Conservation (phyloP, 2,797 vertebrate genomes). For the Astyanax mexicanus region DNA sequence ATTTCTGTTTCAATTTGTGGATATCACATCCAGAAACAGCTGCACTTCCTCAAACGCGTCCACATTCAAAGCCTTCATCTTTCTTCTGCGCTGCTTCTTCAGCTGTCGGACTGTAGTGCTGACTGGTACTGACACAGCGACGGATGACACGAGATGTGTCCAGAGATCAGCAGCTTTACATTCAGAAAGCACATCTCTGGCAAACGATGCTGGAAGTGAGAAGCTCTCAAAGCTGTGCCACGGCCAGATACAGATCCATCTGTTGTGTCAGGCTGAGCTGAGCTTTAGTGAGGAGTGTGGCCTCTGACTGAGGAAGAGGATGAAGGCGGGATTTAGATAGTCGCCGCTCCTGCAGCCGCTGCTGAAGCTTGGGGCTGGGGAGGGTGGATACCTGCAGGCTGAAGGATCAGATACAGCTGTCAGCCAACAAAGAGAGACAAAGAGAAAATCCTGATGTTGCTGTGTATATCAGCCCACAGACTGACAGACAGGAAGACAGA, state of each 20-base stretch:
- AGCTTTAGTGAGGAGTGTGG: constrained; percentile 68
- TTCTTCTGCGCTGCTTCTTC: not conserved
- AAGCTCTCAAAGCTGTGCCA: constrained; percentile 61
- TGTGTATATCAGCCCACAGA: constrained; percentile 70
- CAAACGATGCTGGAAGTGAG: constrained; percentile 20
- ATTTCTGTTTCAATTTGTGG: no score
- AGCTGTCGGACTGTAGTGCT: not conserved
- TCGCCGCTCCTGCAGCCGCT: constrained; percentile 75
- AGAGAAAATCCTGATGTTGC: constrained; percentile 45
- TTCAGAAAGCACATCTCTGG: constrained; percentile 14
- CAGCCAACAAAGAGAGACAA: constrained; percentile 71
- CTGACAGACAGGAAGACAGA: constrained; percentile 34
- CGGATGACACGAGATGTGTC: constrained; percentile 34
- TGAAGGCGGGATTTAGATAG: constrained; percentile 79
- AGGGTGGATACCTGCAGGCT: constrained; percentile 75
- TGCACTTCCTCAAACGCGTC: not conserved
- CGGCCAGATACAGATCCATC: constrained; percentile 61
- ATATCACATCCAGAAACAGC: not conserved
- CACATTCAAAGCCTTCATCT: not conserved
- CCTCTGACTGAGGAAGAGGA: constrained; percentile 62
- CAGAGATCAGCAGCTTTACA: constrained; percentile 50
- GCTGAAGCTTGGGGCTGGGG: constrained; percentile 60
- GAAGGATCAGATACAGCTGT: constrained; percentile 82
- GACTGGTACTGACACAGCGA: constrained; percentile 2
- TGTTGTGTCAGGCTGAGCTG: constrained; percentile 67